Percentiles rank a stretch among this genome's conserved stretches.
Conservation (phyloP, 2,797 vertebrate species). For the Gymnothorax reevesii region DNA sequence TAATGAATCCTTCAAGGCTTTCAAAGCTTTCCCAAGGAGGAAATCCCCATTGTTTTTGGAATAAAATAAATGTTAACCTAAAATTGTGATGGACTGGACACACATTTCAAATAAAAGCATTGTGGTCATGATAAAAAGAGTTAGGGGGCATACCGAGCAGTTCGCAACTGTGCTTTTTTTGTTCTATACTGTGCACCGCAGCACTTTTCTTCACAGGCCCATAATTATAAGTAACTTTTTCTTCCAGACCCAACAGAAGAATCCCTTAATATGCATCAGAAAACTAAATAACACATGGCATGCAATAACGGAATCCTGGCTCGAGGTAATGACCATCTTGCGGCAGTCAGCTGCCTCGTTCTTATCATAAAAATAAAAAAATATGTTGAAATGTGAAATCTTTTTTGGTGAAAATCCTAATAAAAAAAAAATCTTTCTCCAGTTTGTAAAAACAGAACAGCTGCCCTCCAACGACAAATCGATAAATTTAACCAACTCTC, state of each 20-base stretch:
- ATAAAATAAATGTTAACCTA: slow-evolving; percentile 20
- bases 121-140: background rate
- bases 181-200: background rate
- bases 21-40: background rate
- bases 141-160: background rate
- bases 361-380: background rate
- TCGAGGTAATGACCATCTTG: background rate
- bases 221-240: background rate
- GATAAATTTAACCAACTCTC: background rate
- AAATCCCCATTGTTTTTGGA: slow-evolving; percentile 15
- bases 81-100: slow-evolving; percentile 16
- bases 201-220: background rate
- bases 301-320: background rate
- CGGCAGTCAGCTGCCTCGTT: background rate
- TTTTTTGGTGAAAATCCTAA: too few relatives aligned
- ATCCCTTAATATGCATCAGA: background rate
- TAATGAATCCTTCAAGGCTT: slow-evolving; percentile 13
- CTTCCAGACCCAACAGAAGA: background rate
- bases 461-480: background rate
- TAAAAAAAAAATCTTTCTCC: too few relatives aligned
- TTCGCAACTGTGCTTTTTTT: background rate
- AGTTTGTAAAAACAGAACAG: background rate
- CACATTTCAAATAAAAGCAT: background rate
- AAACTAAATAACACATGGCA: background rate
- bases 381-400: background rate